These are phyloP conservation scores for Miichthys miiuy DNA, from an alignment of 2,797 vertebrate genomes.

Conservation along the genomic window DNA sequence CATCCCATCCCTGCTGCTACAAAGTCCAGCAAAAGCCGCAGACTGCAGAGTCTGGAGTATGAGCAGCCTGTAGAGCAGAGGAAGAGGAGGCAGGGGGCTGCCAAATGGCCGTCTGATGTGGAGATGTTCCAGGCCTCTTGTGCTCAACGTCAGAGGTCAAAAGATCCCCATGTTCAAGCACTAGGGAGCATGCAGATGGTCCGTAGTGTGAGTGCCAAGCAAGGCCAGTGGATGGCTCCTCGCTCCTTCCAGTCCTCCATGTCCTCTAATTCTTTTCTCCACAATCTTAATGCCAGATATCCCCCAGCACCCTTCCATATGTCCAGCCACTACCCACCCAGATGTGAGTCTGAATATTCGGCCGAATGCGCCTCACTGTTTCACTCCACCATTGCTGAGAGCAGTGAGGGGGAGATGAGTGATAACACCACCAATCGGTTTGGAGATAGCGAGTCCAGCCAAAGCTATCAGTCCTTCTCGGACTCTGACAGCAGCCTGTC, in stretches of 20 bases:
- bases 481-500: slow-evolving; percentile 84
- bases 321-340: slow-evolving; percentile 71
- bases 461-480: slow-evolving; percentile 82
- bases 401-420: slow-evolving; percentile 90
- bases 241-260: slow-evolving; percentile 64
- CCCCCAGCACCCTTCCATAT: slow-evolving; percentile 78
- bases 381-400: slow-evolving; percentile 90
- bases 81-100: slow-evolving; percentile 84
- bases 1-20: slow-evolving; percentile 52
- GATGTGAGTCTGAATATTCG: slow-evolving; percentile 90
- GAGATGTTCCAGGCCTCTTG: slow-evolving; percentile 69
- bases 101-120: slow-evolving; percentile 87
- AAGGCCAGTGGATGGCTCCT: slow-evolving; percentile 74
- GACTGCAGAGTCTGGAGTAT: slow-evolving; percentile 66
- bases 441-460: slow-evolving; percentile 91
- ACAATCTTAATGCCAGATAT: slow-evolving; percentile 79
- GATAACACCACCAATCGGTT: slow-evolving; percentile 92
- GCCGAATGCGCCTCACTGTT: slow-evolving; percentile 89
- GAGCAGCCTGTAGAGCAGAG: slow-evolving; percentile 68
- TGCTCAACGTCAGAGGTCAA: slow-evolving; percentile 74
- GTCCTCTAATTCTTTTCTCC: slow-evolving; percentile 79
- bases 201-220: slow-evolving; percentile 68
- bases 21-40: slow-evolving; percentile 74
- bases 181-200: slow-evolving; percentile 72
- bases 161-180: slow-evolving; percentile 57